Conservation (phyloP, 2,888 invertebrate genomes). For the Diplazon laetatorius region DNA sequence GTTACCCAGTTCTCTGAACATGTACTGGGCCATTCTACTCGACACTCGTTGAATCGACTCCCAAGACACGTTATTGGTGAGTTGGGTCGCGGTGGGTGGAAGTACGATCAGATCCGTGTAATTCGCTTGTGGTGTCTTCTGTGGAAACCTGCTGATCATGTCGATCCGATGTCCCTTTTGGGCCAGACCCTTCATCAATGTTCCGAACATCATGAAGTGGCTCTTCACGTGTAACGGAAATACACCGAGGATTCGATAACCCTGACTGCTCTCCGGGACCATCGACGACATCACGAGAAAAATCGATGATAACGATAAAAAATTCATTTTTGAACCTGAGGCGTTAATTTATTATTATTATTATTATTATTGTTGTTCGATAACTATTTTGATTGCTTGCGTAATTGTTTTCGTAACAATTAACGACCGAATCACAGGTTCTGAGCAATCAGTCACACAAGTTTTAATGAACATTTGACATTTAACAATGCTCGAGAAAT, state of each 20-base stretch:
- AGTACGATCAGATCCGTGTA: conserved; percentile 78
- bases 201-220: conserved; percentile 82
- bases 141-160: conserved; percentile 78
- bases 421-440: neutral
- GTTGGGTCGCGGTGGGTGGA: conserved; percentile 45
- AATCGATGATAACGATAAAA: conserved; percentile 25
- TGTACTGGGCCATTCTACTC: neutral
- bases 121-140: conserved; percentile 75
- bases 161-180: conserved; percentile 82
- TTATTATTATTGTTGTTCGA: neutral
- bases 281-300: conserved; percentile 3
- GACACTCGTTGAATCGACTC: neutral
- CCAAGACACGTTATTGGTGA: conserved; percentile 68
- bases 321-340: conserved; percentile 17
- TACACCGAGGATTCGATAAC: conserved; percentile 81
- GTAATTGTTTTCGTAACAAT: too few species aligned
- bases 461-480: neutral
- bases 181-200: conserved; percentile 81
- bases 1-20: conserved; percentile 62
- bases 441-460: too few species aligned
- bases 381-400: neutral
- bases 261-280: conserved; percentile 11
- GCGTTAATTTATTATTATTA: conserved; percentile 15
- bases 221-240: conserved; percentile 82
- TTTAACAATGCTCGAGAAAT: neutral